Evolutionary conservation across 2,888 invertebrate species (phyloP), one percentile per base, ranked within the genome.

Genomic region (Athrips mouffetella): DNA sequence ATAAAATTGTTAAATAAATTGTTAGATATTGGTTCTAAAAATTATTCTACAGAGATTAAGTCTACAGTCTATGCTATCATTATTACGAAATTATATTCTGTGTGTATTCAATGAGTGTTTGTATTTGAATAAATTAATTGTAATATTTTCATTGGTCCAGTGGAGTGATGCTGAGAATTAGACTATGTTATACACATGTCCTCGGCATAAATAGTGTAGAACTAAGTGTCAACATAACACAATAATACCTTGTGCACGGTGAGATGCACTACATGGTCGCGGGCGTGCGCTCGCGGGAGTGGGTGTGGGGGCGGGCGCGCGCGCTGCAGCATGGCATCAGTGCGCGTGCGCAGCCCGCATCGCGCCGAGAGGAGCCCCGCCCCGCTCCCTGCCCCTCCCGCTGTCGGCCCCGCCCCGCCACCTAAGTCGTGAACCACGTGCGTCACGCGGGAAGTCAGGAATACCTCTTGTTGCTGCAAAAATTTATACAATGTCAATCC

Each of bases 301-400:
- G 50, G 51, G 79, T 66, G 67, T 70, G 68, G 75, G 81, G 75
- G 77, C 46, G 55, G 74, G 54, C 88, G 89, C 80, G 92, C 93
- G 79, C 92, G 91, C 89, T 93, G 92, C 77, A 94, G 92, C 92
- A 94, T 94, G 84, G 94, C 94, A 92, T 94, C 94, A 77, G 92
- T 93, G 77, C 94, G 87, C 79, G 65, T 56, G 62, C 56, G 50
- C 56, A 57, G 56, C 57, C 52, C 56, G 53, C 65, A 67, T 66
- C 64, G 92, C 76, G 92, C 91, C 90, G 91, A 91, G 23, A 47
- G 60, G 65, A 59, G 69, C 58, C 56, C 59, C 60, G 58, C 61
- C 57, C 49, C 63, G 59, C 55, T 53, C 54, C 57, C 62, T 65
- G 76, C 65, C 73, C 20, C 21, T 1, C 16, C 76, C 89, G 89